Evolutionary conservation across 2,888 invertebrate species (phyloP), one percentile per base, ranked within the genome.

Genomic region (Bugulina stolonifera): DNA sequence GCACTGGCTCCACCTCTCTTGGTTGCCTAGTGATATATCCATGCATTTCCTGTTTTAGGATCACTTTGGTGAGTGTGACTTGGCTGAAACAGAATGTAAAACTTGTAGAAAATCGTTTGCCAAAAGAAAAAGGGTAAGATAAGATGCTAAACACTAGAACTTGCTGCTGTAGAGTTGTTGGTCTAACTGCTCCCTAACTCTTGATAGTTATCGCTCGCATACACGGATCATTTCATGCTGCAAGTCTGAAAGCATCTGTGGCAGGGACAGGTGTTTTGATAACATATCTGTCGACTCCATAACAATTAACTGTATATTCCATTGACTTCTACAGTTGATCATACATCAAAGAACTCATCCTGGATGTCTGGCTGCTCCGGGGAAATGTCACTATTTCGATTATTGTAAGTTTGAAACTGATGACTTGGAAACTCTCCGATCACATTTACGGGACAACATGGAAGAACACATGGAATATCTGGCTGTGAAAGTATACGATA

Each of bases 101-200:
- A 14, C 25, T 29, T 64, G 64, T 32, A 14, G 32, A 27, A 64
- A 32, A 32, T 32, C 64, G 14, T 64, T 64, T 34, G 5, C 14
- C 2, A 64, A 27, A 27, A 64, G 64, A 64, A 64, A 64, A 64
- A 3, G 10, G 32, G 64, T 64, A 64, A 64, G n/a, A n/a, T n/a
- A n/a, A n/a, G n/a, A n/a, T n/a, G n/a, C n/a, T n/a, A n/a, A n/a
- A n/a, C n/a, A n/a, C n/a, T n/a, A n/a, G n/a, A n/a, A n/a, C n/a
- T n/a, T n/a, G n/a, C n/a, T n/a, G n/a, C n/a, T n/a, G n/a, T n/a
- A n/a, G n/a, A n/a, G n/a, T n/a, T n/a, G n/a, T n/a, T n/a, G n/a
- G n/a, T n/a, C n/a, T n/a, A n/a, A n/a, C n/a, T n/a, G n/a, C n/a
- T n/a, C n/a, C n/a, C n/a, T n/a, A n/a, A n/a, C n/a, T n/a, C n/a